Base-by-base conservation (phyloP, 2,113 vertebrate genomes). In the Silurus meridionalis region DNA sequence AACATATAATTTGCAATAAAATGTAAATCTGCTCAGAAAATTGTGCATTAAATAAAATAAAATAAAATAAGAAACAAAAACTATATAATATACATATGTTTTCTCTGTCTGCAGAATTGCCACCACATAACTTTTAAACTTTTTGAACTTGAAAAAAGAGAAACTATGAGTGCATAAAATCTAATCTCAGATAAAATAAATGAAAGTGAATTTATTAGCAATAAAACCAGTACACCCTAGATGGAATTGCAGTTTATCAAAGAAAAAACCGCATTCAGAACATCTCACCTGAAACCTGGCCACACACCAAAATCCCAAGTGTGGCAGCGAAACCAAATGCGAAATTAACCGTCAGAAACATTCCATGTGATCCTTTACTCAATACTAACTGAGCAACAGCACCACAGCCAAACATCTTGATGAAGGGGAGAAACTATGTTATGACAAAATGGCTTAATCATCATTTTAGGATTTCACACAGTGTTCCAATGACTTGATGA, bases 331-430 rank as follows among this genome's bases (percentile, higher is more conserved):
- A 97, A 58, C 96, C 96, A 0, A 98, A 97, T 57, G 96, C 96
- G 55, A 97, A 87, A 91, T 97, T 97, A 82, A 97, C 95, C 0
- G 96, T 96, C 89, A 97, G 93, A 91, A 97, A 97, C 4, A 87
- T 91, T 84, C 95, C 96, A 0, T 95, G 96, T 21, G 89, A 93
- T 9, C 96, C 96, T 87, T 84, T 89, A 80, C 97, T 97, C 82
- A 97, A 95, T 6, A 96, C 85, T 0, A 95, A 89, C 92, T 97
- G 96, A 0, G 96, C 96, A 55, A 97, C 91, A 0, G 96, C 94
- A n/a, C 96, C 96, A 77, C 96, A 97, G 75, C 96, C 96, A n/a
- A 97, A 97, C 92, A 96, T 93, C 97, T 97, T 93, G 14, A 86
- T 79, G 6, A 6, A 82, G 14, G 66, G 15, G 67, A 57, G 23